A percentile compares a stretch with the other conserved stretches of the same genome.
Evolutionary conservation across 2,113 vertebrate species (phyloP).

Genomic region (Salvelinus fontinalis): DNA sequence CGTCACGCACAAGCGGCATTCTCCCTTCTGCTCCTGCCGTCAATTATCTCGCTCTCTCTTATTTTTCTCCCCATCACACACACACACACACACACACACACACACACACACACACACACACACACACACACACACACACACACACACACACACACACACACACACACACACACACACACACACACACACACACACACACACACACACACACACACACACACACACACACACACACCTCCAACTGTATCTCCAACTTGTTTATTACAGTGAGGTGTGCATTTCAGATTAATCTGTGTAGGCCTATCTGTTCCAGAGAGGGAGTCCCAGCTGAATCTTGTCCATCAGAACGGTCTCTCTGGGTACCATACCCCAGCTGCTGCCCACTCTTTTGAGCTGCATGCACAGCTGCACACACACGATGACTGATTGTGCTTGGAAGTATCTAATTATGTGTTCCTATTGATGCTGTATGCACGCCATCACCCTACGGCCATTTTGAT

Average conservation of each 20-base stretch:
- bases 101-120: no score
- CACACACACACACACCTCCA: no score
- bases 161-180: constrained; percentile 26
- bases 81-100: no score
- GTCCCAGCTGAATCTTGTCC: constrained; percentile 43
- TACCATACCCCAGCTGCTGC: constrained; percentile 36
- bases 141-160: no score
- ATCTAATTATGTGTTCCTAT: no score
- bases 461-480: not conserved
- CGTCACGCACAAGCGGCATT: not conserved
- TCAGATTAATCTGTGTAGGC: not conserved
- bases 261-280: not conserved
- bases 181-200: not conserved
- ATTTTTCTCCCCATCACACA: not conserved
- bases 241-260: no score
- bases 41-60: not conserved
- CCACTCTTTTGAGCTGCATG: constrained; percentile 17
- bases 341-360: constrained; percentile 49
- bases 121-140: no score
- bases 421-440: no score
- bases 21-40: not conserved
- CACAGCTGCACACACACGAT: not conserved
- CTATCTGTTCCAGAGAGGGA: constrained; percentile 27
- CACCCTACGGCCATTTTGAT: not conserved
- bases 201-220: constrained; percentile 10